A percentile compares a stretch with the other conserved stretches of the same genome.
These are phyloP conservation scores for Drosophila vallismaia DNA, from an alignment of 2,888 invertebrate species.

Conservation along the genomic window DNA sequence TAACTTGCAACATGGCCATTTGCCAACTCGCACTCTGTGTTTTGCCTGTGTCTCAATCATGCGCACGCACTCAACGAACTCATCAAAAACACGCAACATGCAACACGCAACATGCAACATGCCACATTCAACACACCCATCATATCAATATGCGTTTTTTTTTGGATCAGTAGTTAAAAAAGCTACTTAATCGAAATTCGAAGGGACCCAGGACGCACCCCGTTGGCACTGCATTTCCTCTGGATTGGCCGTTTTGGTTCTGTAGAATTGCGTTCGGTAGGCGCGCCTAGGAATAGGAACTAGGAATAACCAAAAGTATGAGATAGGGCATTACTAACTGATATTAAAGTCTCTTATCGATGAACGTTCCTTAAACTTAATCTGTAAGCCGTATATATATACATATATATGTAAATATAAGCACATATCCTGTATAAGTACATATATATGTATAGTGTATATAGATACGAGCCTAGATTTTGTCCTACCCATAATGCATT, in stretches of 20 bases:
- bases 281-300: neutral
- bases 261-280: constrained; percentile 18
- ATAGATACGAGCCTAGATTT: constrained; percentile 27
- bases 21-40: constrained; percentile 17
- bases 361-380: constrained; percentile 76
- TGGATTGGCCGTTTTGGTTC: neutral
- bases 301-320: constrained; percentile 56
- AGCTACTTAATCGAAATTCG: constrained; percentile 25
- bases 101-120: neutral
- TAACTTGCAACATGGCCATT: constrained; percentile 21
- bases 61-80: constrained; percentile 19
- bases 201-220: constrained; percentile 38
- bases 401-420: constrained; percentile 14
- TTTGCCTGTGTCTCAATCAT: constrained; percentile 14
- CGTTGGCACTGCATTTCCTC: constrained; percentile 28
- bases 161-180: constrained; percentile 12
- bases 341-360: constrained; percentile 78
- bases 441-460: constrained; percentile 40
- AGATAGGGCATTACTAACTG: constrained; percentile 71
- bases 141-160: constrained; percentile 28
- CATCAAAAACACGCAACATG: neutral
- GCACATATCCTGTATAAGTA: constrained; percentile 19
- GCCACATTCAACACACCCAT: constrained; percentile 16
- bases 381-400: constrained; percentile 44
- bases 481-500: constrained; percentile 63